Conservation (phyloP, 1,140 invertebrate species). For the Dreissena rostriformis region DNA sequence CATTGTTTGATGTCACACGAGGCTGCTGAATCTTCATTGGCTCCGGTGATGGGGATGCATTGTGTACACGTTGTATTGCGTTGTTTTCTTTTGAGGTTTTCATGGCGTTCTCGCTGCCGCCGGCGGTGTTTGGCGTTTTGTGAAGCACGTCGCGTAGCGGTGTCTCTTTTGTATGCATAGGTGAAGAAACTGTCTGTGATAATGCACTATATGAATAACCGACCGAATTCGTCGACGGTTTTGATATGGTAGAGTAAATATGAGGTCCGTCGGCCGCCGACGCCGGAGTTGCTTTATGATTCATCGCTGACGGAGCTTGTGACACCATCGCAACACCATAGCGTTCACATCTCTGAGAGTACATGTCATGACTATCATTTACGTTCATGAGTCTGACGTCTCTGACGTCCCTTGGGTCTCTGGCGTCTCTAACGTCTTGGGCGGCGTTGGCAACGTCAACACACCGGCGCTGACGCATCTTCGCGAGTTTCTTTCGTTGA, state of each 20-base stretch:
- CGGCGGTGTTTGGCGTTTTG: slow-evolving; percentile 1
- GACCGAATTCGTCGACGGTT: slow-evolving; percentile 26
- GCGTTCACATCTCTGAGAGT: not conserved
- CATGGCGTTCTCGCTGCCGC: not conserved
- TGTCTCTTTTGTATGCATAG: slow-evolving; percentile 50
- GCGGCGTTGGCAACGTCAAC: not conserved
- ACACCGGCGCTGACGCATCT: slow-evolving; percentile 21
- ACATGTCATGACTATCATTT: slow-evolving; percentile 14
- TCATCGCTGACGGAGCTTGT: not conserved
- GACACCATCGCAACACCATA: slow-evolving; percentile 8
- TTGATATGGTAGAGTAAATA: slow-evolving; percentile 45
- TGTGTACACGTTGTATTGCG: not conserved
- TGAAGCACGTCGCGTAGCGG: not conserved
- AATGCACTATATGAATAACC: slow-evolving; percentile 56
- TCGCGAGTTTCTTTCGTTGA: slow-evolving; percentile 89
- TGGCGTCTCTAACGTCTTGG: slow-evolving; percentile 16
- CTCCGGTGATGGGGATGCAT: slow-evolving; percentile 11
- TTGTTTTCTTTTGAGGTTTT: not conserved
- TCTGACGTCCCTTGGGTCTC: not conserved
- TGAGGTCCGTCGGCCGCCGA: slow-evolving; percentile 5
- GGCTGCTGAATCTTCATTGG: slow-evolving; percentile 24
- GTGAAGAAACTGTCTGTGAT: slow-evolving; percentile 47
- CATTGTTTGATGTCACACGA: slow-evolving; percentile 50
- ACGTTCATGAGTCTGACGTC: not conserved
- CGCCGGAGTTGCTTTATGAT: too few relatives aligned